Conservation (phyloP, 2,888 invertebrate species). For the Phengaris arion region DNA sequence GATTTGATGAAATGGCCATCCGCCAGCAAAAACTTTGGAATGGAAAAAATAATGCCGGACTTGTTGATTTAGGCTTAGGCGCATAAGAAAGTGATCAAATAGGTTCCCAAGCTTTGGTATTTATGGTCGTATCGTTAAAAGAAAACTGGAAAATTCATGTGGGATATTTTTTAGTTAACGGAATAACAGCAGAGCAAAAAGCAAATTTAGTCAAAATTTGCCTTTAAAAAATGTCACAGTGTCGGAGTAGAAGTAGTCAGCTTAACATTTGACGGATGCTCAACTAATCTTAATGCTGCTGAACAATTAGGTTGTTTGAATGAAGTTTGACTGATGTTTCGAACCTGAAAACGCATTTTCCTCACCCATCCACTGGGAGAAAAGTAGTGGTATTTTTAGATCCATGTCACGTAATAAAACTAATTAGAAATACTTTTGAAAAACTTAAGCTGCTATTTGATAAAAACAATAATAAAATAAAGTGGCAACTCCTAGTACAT, state of each 20-base stretch:
- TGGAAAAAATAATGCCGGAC: neutral
- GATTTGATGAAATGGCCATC: conserved; percentile 34
- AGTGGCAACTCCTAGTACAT: too few relatives aligned
- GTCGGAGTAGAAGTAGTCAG: conserved; percentile 27
- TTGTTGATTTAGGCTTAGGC: conserved; percentile 37
- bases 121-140: conserved; percentile 45
- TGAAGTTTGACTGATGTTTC: too few relatives aligned
- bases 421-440: too few relatives aligned
- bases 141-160: conserved; percentile 48
- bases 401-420: too few relatives aligned
- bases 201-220: conserved; percentile 41
- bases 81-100: conserved; percentile 4
- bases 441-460: too few relatives aligned
- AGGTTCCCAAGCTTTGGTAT: conserved; percentile 39
- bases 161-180: conserved; percentile 46
- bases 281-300: too few relatives aligned
- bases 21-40: conserved; percentile 26
- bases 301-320: too few relatives aligned
- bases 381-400: too few relatives aligned
- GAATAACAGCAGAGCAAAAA: conserved; percentile 42
- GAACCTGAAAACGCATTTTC: too few relatives aligned
- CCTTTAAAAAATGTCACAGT: conserved; percentile 41
- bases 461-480: too few relatives aligned
- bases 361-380: too few relatives aligned
- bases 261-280: too few relatives aligned